phyloP scores from a whole-genome alignment of 1,140 invertebrate genomes.

The Ooceraea biroi region DNA sequence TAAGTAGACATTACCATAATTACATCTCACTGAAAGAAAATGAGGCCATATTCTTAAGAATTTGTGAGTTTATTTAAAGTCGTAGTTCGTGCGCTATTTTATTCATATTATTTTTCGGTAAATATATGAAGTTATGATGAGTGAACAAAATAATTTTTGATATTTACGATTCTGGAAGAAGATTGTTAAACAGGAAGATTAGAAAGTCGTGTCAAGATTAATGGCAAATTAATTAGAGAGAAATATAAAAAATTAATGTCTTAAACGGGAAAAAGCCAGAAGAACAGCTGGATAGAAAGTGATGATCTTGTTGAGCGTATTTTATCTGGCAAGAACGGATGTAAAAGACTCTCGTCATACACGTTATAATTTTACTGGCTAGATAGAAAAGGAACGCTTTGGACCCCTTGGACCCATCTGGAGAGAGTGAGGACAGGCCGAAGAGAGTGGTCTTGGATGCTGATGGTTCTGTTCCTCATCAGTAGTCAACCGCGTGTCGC shows the following conservation, averaged over 20 bases:
- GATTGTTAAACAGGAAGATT: background rate
- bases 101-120: background rate
- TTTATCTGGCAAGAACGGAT: constrained; percentile 41
- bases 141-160: background rate
- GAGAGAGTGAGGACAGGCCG: constrained; percentile 56
- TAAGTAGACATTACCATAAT: constrained; percentile 16
- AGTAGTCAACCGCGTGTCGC: constrained; percentile 79
- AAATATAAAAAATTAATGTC: background rate
- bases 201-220: background rate
- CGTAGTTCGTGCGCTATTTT: background rate
- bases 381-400: constrained; percentile 62
- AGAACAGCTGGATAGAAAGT: constrained; percentile 36
- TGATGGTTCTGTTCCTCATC: constrained; percentile 80
- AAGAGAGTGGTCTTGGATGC: constrained; percentile 76
- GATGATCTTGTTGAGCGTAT: constrained; percentile 25
- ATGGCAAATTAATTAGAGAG: background rate
- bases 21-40: background rate
- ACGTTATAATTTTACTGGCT: constrained; percentile 47
- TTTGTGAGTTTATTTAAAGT: background rate
- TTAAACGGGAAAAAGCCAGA: background rate
- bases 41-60: background rate
- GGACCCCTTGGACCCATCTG: constrained; percentile 24
- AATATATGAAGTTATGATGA: background rate
- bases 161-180: background rate
- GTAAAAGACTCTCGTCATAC: constrained; percentile 27